Conservation (phyloP, 1,140 invertebrate species). For the Portunus trituberculatus region DNA sequence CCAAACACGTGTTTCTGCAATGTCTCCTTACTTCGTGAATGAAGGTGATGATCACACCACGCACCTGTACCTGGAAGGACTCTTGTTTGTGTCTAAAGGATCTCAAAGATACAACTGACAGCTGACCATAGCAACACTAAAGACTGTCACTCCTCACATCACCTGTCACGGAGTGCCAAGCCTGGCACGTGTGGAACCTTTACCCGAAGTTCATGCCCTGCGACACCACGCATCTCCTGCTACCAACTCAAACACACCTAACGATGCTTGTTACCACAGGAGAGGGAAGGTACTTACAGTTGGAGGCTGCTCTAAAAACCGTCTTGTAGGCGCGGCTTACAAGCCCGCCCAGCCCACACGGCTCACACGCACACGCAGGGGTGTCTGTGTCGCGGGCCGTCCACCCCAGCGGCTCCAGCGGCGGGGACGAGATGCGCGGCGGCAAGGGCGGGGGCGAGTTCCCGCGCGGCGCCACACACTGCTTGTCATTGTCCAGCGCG, state of each 20-base stretch:
- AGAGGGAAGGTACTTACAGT: slow-evolving; percentile 53
- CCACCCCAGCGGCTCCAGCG: slow-evolving; percentile 34
- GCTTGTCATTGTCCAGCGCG: background rate
- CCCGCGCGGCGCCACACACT: background rate
- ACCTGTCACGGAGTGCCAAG: background rate
- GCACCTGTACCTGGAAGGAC: too few species aligned
- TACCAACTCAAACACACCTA: background rate
- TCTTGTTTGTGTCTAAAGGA: too few species aligned
- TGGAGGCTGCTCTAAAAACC: slow-evolving; percentile 53
- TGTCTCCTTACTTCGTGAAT: background rate
- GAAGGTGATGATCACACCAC: too few species aligned
- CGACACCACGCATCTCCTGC: background rate
- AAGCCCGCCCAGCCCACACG: slow-evolving; percentile 48
- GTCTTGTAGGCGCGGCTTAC: slow-evolving; percentile 59
- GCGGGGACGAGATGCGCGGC: background rate
- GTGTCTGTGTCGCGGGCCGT: background rate
- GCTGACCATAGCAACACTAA: too few species aligned
- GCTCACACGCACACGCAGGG: slow-evolving; percentile 46
- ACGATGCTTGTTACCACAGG: background rate
- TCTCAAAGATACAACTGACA: too few species aligned
- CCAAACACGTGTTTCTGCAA: background rate
- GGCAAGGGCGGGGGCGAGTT: background rate
- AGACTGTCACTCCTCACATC: background rate
- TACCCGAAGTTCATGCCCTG: background rate
- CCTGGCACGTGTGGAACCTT: background rate